phyloP scores from a whole-genome alignment of 2,113 vertebrate genomes.

The Heterochromis multidens region DNA sequence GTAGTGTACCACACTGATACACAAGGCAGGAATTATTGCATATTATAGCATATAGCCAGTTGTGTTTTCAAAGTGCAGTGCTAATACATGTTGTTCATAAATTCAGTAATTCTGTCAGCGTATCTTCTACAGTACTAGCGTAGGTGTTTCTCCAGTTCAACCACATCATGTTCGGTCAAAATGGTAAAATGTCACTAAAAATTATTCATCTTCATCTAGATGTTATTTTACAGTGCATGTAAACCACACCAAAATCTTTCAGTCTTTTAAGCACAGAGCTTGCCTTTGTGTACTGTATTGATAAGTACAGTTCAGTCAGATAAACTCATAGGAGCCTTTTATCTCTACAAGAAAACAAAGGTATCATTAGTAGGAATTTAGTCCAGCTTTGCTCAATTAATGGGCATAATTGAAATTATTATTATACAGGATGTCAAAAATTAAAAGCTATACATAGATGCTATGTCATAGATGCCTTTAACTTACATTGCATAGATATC shows the following conservation, averaged over 20 bases:
- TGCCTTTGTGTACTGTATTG: too few species aligned
- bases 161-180: not conserved
- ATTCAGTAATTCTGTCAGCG: not conserved
- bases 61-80: not conserved
- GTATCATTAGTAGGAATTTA: not conserved
- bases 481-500: not conserved
- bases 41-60: not conserved
- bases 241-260: not conserved
- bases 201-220: not conserved
- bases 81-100: not conserved
- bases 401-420: not conserved
- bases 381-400: not conserved
- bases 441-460: not conserved
- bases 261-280: too few species aligned
- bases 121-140: not conserved
- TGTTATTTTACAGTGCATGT: not conserved
- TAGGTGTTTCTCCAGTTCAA: not conserved
- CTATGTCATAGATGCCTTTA: not conserved
- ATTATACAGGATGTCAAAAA: not conserved
- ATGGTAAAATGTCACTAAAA: not conserved
- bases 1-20: not conserved
- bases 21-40: not conserved
- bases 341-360: not conserved
- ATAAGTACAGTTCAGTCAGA: not conserved
- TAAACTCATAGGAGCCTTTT: not conserved